A percentile compares a stretch with the other conserved stretches of the same genome.
Evolutionary conservation across 2,888 invertebrate species (phyloP).

Genomic region (Phyto melanocephala): DNA sequence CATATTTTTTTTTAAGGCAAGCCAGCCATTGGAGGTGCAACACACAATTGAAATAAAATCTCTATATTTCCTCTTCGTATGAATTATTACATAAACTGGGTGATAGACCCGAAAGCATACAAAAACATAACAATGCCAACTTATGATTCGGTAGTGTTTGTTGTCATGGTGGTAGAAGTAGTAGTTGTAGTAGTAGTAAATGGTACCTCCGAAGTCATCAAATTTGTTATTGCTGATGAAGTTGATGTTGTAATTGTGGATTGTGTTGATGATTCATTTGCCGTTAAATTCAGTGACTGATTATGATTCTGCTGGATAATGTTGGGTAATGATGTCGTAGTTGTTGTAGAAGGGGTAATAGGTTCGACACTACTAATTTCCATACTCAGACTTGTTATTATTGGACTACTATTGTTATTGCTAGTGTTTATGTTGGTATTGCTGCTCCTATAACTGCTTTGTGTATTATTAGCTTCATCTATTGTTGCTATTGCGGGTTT

Average conservation of each 20-base stretch:
- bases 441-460: neutral
- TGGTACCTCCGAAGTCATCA: conserved; percentile 49
- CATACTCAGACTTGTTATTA: conserved; percentile 31
- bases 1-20: neutral
- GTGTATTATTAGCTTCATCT: neutral
- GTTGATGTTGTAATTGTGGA: conserved; percentile 48
- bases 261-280: conserved; percentile 29
- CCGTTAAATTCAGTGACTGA: conserved; percentile 46
- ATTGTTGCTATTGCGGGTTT: neutral
- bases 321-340: conserved; percentile 22
- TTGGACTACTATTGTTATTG: conserved; percentile 27
- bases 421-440: neutral
- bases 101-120: neutral
- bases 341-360: neutral
- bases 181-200: too few relatives aligned
- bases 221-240: conserved; percentile 41
- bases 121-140: neutral
- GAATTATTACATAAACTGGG: neutral
- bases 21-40: too few relatives aligned
- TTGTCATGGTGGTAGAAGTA: neutral
- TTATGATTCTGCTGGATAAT: conserved; percentile 50
- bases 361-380: conserved; percentile 22
- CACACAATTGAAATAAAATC: neutral
- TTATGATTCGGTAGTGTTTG: neutral
- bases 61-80: neutral